These are phyloP conservation scores for Tachysurus fulvidraco DNA, from an alignment of 2,113 vertebrate genomes.

Conservation along the genomic window DNA sequence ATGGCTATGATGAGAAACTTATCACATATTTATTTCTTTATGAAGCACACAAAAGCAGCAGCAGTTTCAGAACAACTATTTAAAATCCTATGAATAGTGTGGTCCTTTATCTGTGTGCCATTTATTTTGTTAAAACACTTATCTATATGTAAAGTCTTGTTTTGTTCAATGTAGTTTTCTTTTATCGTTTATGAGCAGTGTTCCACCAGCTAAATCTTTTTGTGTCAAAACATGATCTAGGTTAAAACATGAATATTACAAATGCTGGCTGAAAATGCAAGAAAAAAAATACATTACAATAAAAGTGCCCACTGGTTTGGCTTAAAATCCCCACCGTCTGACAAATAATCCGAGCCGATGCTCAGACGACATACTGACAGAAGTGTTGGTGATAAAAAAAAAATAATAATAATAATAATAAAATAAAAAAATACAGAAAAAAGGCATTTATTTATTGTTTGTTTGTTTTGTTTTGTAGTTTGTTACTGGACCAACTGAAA, in stretches of 20 bases:
- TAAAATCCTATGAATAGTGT: slow-evolving; percentile 55
- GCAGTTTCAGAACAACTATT: slow-evolving; percentile 47
- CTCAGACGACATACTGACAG: slow-evolving; percentile 1
- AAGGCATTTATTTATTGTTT: background rate
- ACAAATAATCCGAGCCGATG: slow-evolving; percentile 22
- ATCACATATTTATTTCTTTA: slow-evolving; percentile 52
- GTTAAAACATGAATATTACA: slow-evolving; percentile 59
- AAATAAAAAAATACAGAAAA: slow-evolving; percentile 15
- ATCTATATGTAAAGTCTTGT: slow-evolving; percentile 47
- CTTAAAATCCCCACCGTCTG: slow-evolving; percentile 61
- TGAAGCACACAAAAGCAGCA: slow-evolving; percentile 57
- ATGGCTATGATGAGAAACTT: slow-evolving; percentile 43
- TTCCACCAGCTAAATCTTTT: slow-evolving; percentile 49
- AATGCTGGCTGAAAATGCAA: slow-evolving; percentile 55
- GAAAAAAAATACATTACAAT: slow-evolving; percentile 51
- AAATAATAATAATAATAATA: too few relatives aligned
- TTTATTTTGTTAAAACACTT: slow-evolving; percentile 50
- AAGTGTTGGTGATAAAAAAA: background rate
- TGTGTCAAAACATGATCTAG: slow-evolving; percentile 49
- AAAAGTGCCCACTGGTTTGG: slow-evolving; percentile 65
- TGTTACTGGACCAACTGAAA: slow-evolving; percentile 28
- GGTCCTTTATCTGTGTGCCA: slow-evolving; percentile 39
- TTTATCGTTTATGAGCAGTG: slow-evolving; percentile 42
- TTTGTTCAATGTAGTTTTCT: slow-evolving; percentile 28
- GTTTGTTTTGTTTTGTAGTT: too few relatives aligned